phyloP scores from a whole-genome alignment of 2,888 invertebrate genomes.

The Hypolimnas misippus region DNA sequence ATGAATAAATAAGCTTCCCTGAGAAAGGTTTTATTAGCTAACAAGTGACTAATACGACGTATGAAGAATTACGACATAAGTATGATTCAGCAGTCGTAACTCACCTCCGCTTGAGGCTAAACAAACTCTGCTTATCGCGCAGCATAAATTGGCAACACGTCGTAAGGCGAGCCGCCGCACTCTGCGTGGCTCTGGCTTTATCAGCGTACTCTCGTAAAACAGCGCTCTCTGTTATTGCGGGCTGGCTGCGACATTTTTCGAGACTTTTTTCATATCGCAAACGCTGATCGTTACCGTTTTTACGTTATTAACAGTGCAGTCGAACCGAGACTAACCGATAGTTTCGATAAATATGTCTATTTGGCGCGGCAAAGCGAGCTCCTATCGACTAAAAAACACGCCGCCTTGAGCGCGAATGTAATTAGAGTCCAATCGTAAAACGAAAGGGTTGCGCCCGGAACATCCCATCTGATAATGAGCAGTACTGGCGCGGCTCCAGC shows the following conservation, averaged over 20 bases:
- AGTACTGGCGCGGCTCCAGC: conserved; percentile 79
- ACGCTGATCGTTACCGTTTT: conserved; percentile 47
- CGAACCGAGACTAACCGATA: conserved; percentile 56
- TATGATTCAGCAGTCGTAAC: conserved; percentile 65
- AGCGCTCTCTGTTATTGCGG: conserved; percentile 76
- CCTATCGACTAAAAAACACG: conserved; percentile 73
- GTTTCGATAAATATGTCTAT: conserved; percentile 75
- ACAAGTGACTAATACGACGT: conserved; percentile 28
- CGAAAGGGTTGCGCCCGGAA: conserved; percentile 76
- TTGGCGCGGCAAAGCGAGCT: conserved; percentile 69
- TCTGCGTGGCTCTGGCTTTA: conserved; percentile 69
- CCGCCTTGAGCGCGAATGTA: conserved; percentile 79
- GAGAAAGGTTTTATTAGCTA: conserved; percentile 15
- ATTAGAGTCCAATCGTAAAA: conserved; percentile 84
- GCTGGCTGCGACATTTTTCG: conserved; percentile 69
- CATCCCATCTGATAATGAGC: conserved; percentile 83
- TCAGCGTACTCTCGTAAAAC: conserved; percentile 80
- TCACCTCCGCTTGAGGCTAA: conserved; percentile 71
- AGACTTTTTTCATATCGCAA: conserved; percentile 78
- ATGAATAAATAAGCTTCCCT: background rate
- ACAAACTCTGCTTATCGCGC: conserved; percentile 81
- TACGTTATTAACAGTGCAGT: conserved; percentile 57
- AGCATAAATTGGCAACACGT: conserved; percentile 83
- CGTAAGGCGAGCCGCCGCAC: conserved; percentile 79
- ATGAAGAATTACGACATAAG: conserved; percentile 56